A percentile compares a stretch with the other conserved stretches of the same genome.
Conservation (phyloP, 2,888 invertebrate species). For the Serrognathus titanus region DNA sequence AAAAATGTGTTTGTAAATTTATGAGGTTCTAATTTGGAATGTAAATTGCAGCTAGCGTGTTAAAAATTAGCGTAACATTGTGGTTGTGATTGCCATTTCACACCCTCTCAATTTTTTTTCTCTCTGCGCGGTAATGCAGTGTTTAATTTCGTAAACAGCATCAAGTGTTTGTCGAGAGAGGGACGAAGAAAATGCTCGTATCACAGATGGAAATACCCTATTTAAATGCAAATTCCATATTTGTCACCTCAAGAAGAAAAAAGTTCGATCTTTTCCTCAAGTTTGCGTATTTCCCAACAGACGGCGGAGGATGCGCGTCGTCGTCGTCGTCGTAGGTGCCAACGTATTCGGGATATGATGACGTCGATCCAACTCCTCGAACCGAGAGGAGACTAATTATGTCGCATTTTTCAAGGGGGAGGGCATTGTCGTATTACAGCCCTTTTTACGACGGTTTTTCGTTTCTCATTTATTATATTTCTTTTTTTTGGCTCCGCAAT, state of each 20-base stretch:
- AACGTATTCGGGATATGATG: conserved; percentile 26
- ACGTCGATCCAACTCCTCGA: conserved; percentile 18
- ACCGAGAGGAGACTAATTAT: conserved; percentile 23
- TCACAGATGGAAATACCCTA: conserved; percentile 64
- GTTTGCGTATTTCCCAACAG: conserved; percentile 47
- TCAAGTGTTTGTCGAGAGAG: conserved; percentile 42
- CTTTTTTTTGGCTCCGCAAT: too few species aligned
- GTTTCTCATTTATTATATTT: too few species aligned
- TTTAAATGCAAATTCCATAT: conserved; percentile 67
- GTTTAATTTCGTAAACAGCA: conserved; percentile 41
- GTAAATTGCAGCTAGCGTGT: not conserved
- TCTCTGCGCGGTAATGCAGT: conserved; percentile 23
- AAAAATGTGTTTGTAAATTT: too few species aligned
- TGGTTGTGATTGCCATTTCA: not conserved
- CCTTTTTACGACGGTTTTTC: not conserved
- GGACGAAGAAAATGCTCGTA: conserved; percentile 41
- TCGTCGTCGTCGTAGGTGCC: conserved; percentile 21
- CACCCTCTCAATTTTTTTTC: not conserved
- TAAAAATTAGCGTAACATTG: conserved; percentile 1
- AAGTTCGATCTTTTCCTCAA: conserved; percentile 48
- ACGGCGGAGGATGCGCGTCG: conserved; percentile 18
- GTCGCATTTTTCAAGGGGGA: conserved; percentile 21
- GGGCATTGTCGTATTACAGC: not conserved
- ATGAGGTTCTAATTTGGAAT: not conserved
- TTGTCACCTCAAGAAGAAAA: conserved; percentile 54